phyloP scores from a whole-genome alignment of 2,888 invertebrate species.

The Cremastobaeus sp. region DNA sequence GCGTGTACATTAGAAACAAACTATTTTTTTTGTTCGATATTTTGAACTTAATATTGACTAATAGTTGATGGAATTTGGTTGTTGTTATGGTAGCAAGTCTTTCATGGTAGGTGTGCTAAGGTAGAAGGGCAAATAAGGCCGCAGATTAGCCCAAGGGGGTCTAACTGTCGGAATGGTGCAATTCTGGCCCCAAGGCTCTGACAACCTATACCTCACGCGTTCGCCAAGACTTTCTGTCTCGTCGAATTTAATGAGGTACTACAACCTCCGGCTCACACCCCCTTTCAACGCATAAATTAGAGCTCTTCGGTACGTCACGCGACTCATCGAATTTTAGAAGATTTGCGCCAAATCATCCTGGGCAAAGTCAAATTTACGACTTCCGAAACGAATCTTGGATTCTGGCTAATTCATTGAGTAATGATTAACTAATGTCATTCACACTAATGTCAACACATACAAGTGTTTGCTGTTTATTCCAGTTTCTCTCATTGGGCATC shows the following conservation, averaged over 20 bases:
- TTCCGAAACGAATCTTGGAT: too few relatives aligned
- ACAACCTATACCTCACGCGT: slow-evolving; percentile 58
- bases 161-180: slow-evolving; percentile 76
- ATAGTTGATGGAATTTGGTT: slow-evolving; percentile 45
- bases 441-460: too few relatives aligned
- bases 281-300: slow-evolving; percentile 20
- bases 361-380: too few relatives aligned
- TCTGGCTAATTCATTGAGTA: too few relatives aligned
- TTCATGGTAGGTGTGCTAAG: slow-evolving; percentile 51
- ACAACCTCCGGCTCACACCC: slow-evolving; percentile 11
- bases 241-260: slow-evolving; percentile 31
- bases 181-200: slow-evolving; percentile 74
- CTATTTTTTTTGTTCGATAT: not conserved
- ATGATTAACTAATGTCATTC: too few relatives aligned
- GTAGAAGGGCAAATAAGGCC: slow-evolving; percentile 77
- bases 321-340: slow-evolving; percentile 2
- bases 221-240: slow-evolving; percentile 60
- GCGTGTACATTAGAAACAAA: not conserved
- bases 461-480: too few relatives aligned
- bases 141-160: slow-evolving; percentile 77
- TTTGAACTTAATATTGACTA: slow-evolving; percentile 8
- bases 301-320: not conserved
- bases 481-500: too few relatives aligned
- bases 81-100: slow-evolving; percentile 54
- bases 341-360: too few relatives aligned